Evolutionary conservation across 1,140 invertebrate genomes (phyloP).

Genomic region (Forficula auricularia): DNA sequence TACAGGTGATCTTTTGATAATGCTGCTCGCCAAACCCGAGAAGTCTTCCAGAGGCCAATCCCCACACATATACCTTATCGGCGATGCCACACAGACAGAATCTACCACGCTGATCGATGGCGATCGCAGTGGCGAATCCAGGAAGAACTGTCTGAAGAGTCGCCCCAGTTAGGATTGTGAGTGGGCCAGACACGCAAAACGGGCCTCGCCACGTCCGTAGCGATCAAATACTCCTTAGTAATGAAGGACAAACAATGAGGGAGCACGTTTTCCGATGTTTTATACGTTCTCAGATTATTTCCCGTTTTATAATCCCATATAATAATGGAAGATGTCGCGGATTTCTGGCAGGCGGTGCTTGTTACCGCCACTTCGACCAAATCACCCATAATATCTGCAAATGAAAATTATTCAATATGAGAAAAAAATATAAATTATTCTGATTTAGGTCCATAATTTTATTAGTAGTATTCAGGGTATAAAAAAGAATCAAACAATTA

Average conservation of each 20-base stretch:
- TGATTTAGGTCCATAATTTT: too few relatives aligned
- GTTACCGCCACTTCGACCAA: too few relatives aligned
- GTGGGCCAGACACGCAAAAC: constrained; percentile 61
- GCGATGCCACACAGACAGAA: constrained; percentile 58
- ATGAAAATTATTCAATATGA: too few relatives aligned
- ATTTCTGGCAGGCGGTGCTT: too few relatives aligned
- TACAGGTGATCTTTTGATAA: constrained; percentile 56
- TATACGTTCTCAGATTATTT: constrained; percentile 51
- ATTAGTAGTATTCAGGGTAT: too few relatives aligned
- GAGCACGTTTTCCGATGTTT: constrained; percentile 43
- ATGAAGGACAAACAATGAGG: constrained; percentile 41
- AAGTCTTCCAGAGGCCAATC: constrained; percentile 54
- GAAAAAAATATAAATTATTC: too few relatives aligned
- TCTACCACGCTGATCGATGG: constrained; percentile 43
- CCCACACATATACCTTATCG: constrained; percentile 73
- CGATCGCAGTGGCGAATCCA: constrained; percentile 49
- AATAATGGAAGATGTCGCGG: constrained; percentile 16
- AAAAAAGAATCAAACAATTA: too few relatives aligned
- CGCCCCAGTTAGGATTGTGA: constrained; percentile 44
- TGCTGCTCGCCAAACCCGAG: constrained; percentile 51
- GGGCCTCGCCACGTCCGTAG: constrained; percentile 51
- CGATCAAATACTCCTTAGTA: constrained; percentile 49
- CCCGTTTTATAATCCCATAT: constrained; percentile 59
- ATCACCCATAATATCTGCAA: too few relatives aligned
- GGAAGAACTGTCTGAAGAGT: constrained; percentile 55